These are phyloP conservation scores for Nemurella pictetii DNA, from an alignment of 2,888 invertebrate genomes.

Conservation along the genomic window DNA sequence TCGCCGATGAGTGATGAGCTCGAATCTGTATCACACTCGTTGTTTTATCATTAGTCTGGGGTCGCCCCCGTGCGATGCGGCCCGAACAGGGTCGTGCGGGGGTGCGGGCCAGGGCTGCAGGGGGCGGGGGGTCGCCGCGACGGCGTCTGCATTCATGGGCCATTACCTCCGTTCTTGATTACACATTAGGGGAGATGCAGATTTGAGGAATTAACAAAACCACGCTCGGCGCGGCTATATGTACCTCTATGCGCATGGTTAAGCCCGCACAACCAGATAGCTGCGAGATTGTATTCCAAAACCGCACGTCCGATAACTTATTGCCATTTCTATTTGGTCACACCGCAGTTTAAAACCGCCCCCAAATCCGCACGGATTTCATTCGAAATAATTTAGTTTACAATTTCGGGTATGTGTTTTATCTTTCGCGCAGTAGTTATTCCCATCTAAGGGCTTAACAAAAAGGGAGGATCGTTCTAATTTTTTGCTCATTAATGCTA, in stretches of 20 bases:
- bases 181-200: slow-evolving; percentile 31
- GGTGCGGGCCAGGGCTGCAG: not conserved
- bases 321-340: slow-evolving; percentile 16
- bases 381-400: slow-evolving; percentile 27
- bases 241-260: not conserved
- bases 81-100: too few species aligned
- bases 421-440: not conserved
- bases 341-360: slow-evolving; percentile 9
- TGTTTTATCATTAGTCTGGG: slow-evolving; percentile 2
- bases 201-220: slow-evolving; percentile 31
- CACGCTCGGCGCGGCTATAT: not conserved
- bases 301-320: slow-evolving; percentile 8
- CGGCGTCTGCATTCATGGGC: slow-evolving; percentile 15
- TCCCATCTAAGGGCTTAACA: not conserved
- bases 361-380: slow-evolving; percentile 11
- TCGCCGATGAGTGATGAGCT: slow-evolving; percentile 8
- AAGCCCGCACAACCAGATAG: slow-evolving; percentile 10
- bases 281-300: slow-evolving; percentile 10
- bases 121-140: not conserved
- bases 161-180: slow-evolving; percentile 23
- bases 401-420: slow-evolving; percentile 4
- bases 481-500: slow-evolving; percentile 24
- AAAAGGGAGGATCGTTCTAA: not conserved
- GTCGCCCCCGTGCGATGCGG: not conserved
- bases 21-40: slow-evolving; percentile 8